Evolutionary conservation across 1,140 invertebrate species (phyloP).

Genomic region (Adoxophyes honmai): DNA sequence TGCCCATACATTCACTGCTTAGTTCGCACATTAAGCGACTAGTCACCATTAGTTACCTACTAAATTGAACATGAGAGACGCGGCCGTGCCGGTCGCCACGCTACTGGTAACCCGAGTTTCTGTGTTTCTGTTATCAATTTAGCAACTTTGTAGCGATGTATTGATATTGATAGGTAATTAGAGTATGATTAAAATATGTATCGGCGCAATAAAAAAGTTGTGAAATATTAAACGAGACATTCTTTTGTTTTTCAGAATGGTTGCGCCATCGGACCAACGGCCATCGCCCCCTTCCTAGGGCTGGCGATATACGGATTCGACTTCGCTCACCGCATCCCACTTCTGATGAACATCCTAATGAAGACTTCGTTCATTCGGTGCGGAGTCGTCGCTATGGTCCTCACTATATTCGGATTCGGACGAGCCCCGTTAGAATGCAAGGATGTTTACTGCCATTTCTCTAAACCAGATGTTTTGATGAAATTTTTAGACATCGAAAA

Average conservation of each 20-base stretch:
- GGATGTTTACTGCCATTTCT: slow-evolving; percentile 80
- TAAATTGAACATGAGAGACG: no score
- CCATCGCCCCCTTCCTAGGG: slow-evolving; percentile 81
- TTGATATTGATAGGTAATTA: no score
- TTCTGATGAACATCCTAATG: slow-evolving; percentile 79
- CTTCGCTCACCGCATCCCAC: slow-evolving; percentile 79
- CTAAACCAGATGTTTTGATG: slow-evolving; percentile 78
- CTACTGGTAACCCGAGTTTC: no score
- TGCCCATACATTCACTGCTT: no score
- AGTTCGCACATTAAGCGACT: no score
- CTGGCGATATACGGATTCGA: slow-evolving; percentile 83
- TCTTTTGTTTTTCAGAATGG: slow-evolving; percentile 77
- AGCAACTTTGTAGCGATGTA: no score
- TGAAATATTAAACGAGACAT: neutral
- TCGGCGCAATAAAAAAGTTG: no score
- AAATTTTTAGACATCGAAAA: slow-evolving; percentile 77
- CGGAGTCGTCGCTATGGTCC: slow-evolving; percentile 78
- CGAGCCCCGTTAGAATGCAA: slow-evolving; percentile 77
- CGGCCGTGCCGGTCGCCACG: no score
- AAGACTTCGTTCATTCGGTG: slow-evolving; percentile 81
- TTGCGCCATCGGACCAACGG: slow-evolving; percentile 79
- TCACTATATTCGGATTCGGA: slow-evolving; percentile 80
- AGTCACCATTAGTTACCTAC: no score
- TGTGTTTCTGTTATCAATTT: no score
- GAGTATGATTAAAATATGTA: no score